Percentiles rank a stretch among this genome's conserved stretches.
Evolutionary conservation across 2,888 invertebrate species (phyloP).

Genomic region (Nemapogon koenigi): DNA sequence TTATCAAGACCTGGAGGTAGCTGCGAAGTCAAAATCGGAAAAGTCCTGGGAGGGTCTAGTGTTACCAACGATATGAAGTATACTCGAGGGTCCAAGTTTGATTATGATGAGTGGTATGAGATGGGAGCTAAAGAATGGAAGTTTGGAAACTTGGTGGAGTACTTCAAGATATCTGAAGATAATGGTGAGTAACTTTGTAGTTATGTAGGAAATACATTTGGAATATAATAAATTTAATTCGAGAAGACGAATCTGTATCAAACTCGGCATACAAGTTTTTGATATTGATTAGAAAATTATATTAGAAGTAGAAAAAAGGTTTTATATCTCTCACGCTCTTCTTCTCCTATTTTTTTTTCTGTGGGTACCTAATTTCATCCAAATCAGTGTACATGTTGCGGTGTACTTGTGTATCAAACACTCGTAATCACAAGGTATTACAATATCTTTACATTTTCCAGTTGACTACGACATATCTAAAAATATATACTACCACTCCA

Average conservation of each 20-base stretch:
- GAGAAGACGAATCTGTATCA: too few species aligned
- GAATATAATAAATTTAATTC: too few species aligned
- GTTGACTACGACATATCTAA: conserved; percentile 54
- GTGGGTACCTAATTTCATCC: too few species aligned
- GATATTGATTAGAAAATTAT: too few species aligned
- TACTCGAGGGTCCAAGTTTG: conserved; percentile 45
- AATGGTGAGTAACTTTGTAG: conserved; percentile 54
- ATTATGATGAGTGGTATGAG: conserved; percentile 50
- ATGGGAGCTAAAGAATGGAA: conserved; percentile 45
- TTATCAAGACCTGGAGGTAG: conserved; percentile 47
- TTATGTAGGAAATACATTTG: too few species aligned
- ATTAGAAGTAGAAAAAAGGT: too few species aligned
- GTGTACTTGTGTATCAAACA: too few species aligned
- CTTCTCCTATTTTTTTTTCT: too few species aligned
- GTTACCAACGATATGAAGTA: conserved; percentile 57
- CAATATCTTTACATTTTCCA: conserved; percentile 18
- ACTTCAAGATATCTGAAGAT: conserved; percentile 51
- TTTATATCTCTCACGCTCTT: too few species aligned
- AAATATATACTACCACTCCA: conserved; percentile 50
- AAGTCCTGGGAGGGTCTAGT: conserved; percentile 47
- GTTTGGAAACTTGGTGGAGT: conserved; percentile 44
- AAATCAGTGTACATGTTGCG: too few species aligned
- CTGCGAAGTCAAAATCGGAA: conserved; percentile 50
- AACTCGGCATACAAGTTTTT: too few species aligned
- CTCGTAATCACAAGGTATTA: too few species aligned